Percentiles rank a stretch among this genome's conserved stretches.
phyloP scores from a whole-genome alignment of 2,888 invertebrate species.

The Hipparchia sbordonii region DNA sequence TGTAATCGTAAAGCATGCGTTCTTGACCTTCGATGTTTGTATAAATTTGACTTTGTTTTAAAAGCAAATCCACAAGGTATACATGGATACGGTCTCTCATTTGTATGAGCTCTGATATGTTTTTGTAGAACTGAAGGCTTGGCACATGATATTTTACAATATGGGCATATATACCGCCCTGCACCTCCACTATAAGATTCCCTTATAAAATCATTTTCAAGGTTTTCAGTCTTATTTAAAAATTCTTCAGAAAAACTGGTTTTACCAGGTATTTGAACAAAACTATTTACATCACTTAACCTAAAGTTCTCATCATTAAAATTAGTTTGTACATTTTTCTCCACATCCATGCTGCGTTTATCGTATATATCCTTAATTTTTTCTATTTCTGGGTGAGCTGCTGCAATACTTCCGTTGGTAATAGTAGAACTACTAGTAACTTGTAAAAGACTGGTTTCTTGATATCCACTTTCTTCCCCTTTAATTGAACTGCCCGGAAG shows the following conservation, averaged over 20 bases:
- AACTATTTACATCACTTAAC: slow-evolving; percentile 77
- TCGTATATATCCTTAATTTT: slow-evolving; percentile 67
- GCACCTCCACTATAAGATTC: slow-evolving; percentile 71
- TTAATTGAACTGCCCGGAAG: slow-evolving; percentile 63
- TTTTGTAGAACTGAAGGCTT: slow-evolving; percentile 97
- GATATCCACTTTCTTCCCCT: slow-evolving; percentile 62
- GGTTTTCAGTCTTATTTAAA: slow-evolving; percentile 81
- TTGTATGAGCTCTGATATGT: slow-evolving; percentile 96
- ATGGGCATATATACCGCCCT: slow-evolving; percentile 92
- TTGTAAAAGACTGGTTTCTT: slow-evolving; percentile 60
- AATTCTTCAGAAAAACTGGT: slow-evolving; percentile 81
- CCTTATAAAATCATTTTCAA: slow-evolving; percentile 79
- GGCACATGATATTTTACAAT: slow-evolving; percentile 94
- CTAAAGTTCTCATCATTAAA: slow-evolving; percentile 74
- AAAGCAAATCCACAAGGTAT: slow-evolving; percentile 95
- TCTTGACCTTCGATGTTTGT: slow-evolving; percentile 93
- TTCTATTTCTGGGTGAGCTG: slow-evolving; percentile 76
- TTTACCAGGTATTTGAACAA: slow-evolving; percentile 78
- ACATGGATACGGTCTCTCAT: slow-evolving; percentile 96
- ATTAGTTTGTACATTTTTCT: slow-evolving; percentile 82
- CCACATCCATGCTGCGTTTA: slow-evolving; percentile 58
- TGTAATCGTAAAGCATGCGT: slow-evolving; percentile 87
- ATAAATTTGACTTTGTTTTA: slow-evolving; percentile 96
- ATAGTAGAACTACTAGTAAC: slow-evolving; percentile 63
- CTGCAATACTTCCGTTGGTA: slow-evolving; percentile 74